Percentiles rank a stretch among this genome's conserved stretches.
These are phyloP conservation scores for Aspiorhynchus laticeps DNA, from an alignment of 2,113 vertebrate species.

Conservation along the genomic window DNA sequence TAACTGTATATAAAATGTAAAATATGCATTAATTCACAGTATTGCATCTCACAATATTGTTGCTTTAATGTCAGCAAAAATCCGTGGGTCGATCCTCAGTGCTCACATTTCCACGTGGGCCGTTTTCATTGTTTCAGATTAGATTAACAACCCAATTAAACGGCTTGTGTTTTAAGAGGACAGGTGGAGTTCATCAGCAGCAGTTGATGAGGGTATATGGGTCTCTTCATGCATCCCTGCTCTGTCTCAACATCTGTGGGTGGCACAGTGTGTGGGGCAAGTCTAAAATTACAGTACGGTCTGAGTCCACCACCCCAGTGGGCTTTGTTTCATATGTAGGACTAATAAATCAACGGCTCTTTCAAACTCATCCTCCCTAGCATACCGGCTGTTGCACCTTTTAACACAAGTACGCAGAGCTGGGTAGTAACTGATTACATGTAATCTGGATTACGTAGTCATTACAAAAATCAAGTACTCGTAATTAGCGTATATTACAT, in stretches of 20 bases:
- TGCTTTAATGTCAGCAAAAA: neutral
- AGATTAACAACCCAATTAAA: slow-evolving; percentile 22
- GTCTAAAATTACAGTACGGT: slow-evolving; percentile 23
- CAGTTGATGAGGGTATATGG: no score
- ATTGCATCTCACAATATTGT: neutral
- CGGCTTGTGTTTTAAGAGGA: slow-evolving; percentile 31
- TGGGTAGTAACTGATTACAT: no score
- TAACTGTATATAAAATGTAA: no score
- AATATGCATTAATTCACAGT: no score
- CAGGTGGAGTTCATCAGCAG: slow-evolving; percentile 31
- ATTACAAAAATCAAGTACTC: no score
- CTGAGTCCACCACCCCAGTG: neutral
- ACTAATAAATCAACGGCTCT: neutral
- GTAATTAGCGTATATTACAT: no score
- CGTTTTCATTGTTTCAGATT: slow-evolving; percentile 4
- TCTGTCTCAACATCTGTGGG: slow-evolving; percentile 17
- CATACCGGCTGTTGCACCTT: neutral
- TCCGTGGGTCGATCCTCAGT: neutral
- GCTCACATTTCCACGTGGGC: slow-evolving; percentile 22
- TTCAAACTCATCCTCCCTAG: neutral
- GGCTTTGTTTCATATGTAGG: neutral
- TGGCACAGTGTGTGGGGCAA: neutral
- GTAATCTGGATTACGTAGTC: no score
- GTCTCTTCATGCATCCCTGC: no score
- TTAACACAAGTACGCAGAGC: no score